Conservation (phyloP, 2,888 invertebrate species). For the Blomia tropicalis region DNA sequence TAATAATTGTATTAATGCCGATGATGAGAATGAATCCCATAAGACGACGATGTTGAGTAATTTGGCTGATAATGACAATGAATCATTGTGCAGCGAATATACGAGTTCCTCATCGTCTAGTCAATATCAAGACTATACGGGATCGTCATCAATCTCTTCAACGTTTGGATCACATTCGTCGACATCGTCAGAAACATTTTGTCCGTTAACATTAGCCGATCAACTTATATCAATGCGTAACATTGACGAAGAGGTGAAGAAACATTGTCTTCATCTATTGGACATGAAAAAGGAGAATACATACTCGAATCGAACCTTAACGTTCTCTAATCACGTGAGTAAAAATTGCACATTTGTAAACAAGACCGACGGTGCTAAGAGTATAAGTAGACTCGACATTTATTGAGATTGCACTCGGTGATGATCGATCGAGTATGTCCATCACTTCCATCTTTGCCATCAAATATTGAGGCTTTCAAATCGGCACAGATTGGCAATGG, state of each 20-base stretch:
- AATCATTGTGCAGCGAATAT: slow-evolving; percentile 8
- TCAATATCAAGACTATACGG: background rate
- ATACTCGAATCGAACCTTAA: background rate
- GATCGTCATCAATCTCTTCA: background rate
- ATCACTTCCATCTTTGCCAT: background rate
- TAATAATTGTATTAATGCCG: too few species aligned
- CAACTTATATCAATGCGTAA: slow-evolving; percentile 14
- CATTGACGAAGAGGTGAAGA: slow-evolving; percentile 21
- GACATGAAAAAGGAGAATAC: slow-evolving; percentile 20
- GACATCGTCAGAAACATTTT: background rate
- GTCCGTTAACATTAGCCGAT: slow-evolving; percentile 13
- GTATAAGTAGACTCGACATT: too few species aligned
- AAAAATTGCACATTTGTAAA: background rate
- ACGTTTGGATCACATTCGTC: background rate
- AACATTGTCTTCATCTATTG: slow-evolving; percentile 17
- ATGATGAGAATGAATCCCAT: background rate
- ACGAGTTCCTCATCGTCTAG: background rate
- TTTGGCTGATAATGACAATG: background rate
- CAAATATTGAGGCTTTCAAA: background rate
- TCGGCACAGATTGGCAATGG: background rate
- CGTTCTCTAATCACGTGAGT: background rate
- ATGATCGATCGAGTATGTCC: too few species aligned
- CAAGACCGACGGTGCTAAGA: too few species aligned
- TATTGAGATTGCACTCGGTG: background rate
- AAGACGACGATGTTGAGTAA: background rate